Base-by-base conservation (phyloP, 2,113 vertebrate species). In the Fukomys damarensis region DNA sequence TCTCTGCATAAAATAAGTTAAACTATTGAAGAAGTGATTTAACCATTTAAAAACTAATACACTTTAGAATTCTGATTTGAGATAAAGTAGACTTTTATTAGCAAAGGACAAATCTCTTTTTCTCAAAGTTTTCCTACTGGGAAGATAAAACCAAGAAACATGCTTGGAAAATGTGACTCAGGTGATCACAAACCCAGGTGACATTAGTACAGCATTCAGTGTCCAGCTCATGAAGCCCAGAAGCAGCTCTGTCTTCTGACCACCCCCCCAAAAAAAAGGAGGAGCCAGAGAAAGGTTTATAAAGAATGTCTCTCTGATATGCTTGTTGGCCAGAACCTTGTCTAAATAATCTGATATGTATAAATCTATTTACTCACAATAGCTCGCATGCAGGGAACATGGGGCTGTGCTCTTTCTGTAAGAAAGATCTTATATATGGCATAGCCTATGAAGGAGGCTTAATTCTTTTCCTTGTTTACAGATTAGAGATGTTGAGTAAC, bases 11-110 rank as follows among this genome's bases (percentile, higher is more conserved):
- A 98, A 98, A 97, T 83, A 95, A 97, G 72, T 80, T 92, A 97
- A 98, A 90, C 41, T 97, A 94, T 82, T 89, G 49, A 93, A 98
- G 89, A 94, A 97, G 98, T 94, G 46, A 96, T 95, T 96, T 49
- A 94, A 93, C 89, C 63, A 92, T 89, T 86, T 97, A 95, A 97
- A 91, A 94, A 87, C 52, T 82, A 90, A 87, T 82, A 95, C 83
- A 98, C 96, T 98, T 98, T 97, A 94, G 96, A 97, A 98, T 97
- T 91, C 97, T 91, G 89, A 98, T 97, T 91, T 92, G 95, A 97
- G 97, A 97, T 97, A 91, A 97, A 96, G 91, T 84, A 95, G 97
- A 95, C 97, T 98, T 97, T 94, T 97, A 87, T 72, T 96, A 98
- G 97, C 82, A 98, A 95, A 94, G 96, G 94, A 56, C 0, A 35